Conservation (phyloP, 2,113 vertebrate genomes). For the Forbesichthys agassizii region DNA sequence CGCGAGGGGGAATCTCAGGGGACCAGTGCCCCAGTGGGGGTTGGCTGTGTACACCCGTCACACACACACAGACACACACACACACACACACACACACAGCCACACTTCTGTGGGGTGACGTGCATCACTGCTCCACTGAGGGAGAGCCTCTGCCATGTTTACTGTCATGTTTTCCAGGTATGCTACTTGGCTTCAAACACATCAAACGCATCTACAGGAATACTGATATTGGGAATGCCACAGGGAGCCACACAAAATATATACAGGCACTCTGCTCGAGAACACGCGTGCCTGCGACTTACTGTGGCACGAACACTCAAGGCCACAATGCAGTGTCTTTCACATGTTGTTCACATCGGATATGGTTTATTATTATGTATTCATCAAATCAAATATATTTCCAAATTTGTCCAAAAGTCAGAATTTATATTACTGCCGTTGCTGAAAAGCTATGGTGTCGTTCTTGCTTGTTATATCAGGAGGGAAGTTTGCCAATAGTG, state of each 20-base stretch:
- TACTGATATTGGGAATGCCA: slow-evolving; percentile 76
- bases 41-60: slow-evolving; percentile 73
- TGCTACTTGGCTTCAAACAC: slow-evolving; percentile 76
- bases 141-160: slow-evolving; percentile 75
- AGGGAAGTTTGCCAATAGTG: slow-evolving; percentile 35
- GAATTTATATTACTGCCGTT: no score
- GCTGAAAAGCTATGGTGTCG: slow-evolving; percentile 3
- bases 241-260: slow-evolving; percentile 49
- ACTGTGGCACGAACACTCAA: slow-evolving; percentile 28
- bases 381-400: slow-evolving; percentile 1
- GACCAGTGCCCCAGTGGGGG: slow-evolving; percentile 69
- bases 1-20: slow-evolving; percentile 53
- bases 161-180: slow-evolving; percentile 78
- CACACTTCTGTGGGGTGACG: slow-evolving; percentile 74
- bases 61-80: slow-evolving; percentile 38
- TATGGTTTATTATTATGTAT: slow-evolving; percentile 9
- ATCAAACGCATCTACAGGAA: slow-evolving; percentile 76
- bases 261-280: slow-evolving; percentile 50
- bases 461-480: slow-evolving; percentile 15
- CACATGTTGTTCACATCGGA: slow-evolving; percentile 5
- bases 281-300: slow-evolving; percentile 55
- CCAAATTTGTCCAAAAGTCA: not conserved
- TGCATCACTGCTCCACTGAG: slow-evolving; percentile 74
- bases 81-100: slow-evolving; percentile 30
- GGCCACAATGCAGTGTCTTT: slow-evolving; percentile 22